Percentiles rank a stretch among this genome's conserved stretches.
phyloP scores from a whole-genome alignment of 2,797 vertebrate genomes.

The Hirundo rustica region DNA sequence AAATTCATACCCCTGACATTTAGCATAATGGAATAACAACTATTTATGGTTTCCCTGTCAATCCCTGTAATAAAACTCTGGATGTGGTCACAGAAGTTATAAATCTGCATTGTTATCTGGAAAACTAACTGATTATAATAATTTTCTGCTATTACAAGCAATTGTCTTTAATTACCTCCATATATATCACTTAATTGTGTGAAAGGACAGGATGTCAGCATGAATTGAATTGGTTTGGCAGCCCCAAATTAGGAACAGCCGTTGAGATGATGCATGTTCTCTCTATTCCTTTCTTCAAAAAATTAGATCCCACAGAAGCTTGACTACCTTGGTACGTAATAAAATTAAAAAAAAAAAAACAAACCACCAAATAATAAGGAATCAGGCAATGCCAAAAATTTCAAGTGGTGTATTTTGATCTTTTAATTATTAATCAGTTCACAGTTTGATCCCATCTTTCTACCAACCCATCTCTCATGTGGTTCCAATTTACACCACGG shows the following conservation, averaged over 20 bases:
- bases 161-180: slow-evolving; percentile 45
- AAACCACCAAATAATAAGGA: not conserved
- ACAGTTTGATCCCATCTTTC: not conserved
- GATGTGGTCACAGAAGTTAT: slow-evolving; percentile 1
- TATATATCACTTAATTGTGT: slow-evolving; percentile 37
- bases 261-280: not conserved
- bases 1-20: not conserved
- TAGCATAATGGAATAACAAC: not conserved
- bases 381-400: not conserved
- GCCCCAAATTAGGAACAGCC: not conserved
- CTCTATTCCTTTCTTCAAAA: not conserved
- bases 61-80: not conserved
- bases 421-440: not conserved
- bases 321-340: not conserved
- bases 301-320: not conserved
- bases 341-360: not conserved
- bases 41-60: slow-evolving; percentile 4
- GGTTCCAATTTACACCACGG: not conserved
- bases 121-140: slow-evolving; percentile 40
- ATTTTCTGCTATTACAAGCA: slow-evolving; percentile 52
- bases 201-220: slow-evolving; percentile 27
- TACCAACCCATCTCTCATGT: not conserved
- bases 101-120: slow-evolving; percentile 12
- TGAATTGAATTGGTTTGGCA: slow-evolving; percentile 34
- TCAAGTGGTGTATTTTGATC: not conserved